These are phyloP conservation scores for Nyleta sp. DNA, from an alignment of 2,888 invertebrate species.

Conservation along the genomic window DNA sequence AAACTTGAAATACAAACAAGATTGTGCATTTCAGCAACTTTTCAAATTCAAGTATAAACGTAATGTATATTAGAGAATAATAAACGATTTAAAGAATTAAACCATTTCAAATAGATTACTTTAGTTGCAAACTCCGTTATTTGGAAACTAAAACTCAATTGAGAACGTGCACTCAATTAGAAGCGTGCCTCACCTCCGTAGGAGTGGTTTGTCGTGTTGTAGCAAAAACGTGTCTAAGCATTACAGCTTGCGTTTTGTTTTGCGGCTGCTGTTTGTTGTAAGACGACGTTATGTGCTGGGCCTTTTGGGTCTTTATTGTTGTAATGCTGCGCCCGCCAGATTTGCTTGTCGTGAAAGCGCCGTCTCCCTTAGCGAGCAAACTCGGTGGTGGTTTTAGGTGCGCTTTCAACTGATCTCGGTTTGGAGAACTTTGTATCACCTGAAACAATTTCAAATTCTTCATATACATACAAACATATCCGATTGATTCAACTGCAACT, in stretches of 20 bases:
- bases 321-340: slow-evolving; percentile 78
- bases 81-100: too few relatives aligned
- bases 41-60: too few relatives aligned
- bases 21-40: too few relatives aligned
- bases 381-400: slow-evolving; percentile 94
- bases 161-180: too few relatives aligned
- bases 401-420: slow-evolving; percentile 92
- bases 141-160: too few relatives aligned
- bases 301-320: slow-evolving; percentile 77
- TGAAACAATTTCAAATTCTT: too few relatives aligned
- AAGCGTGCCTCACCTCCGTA: slow-evolving; percentile 78
- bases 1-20: too few relatives aligned
- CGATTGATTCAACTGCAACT: too few relatives aligned
- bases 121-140: too few relatives aligned
- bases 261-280: slow-evolving; percentile 76
- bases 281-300: slow-evolving; percentile 75
- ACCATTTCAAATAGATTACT: too few relatives aligned
- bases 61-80: too few relatives aligned
- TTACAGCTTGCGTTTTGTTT: slow-evolving; percentile 78
- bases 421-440: slow-evolving; percentile 96
- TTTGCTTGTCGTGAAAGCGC: slow-evolving; percentile 76
- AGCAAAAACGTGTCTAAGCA: slow-evolving; percentile 78
- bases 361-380: slow-evolving; percentile 84
- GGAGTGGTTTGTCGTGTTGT: slow-evolving; percentile 77
- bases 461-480: not conserved